Base-by-base conservation (phyloP, 2,797 vertebrate species). In the Pelochelys cantorii region DNA sequence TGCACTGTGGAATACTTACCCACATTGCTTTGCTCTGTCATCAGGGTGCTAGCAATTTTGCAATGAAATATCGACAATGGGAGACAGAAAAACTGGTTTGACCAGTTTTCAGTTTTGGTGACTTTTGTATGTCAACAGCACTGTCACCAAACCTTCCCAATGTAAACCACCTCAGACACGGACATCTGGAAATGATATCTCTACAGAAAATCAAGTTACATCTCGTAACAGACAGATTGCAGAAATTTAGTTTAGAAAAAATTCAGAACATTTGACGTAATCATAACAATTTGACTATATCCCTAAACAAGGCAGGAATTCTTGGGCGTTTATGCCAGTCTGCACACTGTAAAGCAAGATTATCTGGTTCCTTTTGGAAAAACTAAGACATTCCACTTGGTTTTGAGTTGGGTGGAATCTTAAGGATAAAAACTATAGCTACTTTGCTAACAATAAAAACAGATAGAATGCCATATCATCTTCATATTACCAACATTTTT, bases 151-250 rank as follows among this genome's bases (percentile, higher is more conserved):
- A 48, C 42, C 42, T 48, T 48, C 42, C 42, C 42, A 48, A 48
- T 48, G 42, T 48, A 48, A 8, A 48, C 42, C 42, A 8, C 42
- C 42, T 81, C 85, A 31, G 18, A 48, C 0, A 3, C 15, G 52
- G 37, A 52, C 37, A 7, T 0, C 4, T 23, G 15, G 42, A 25
- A 86, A 27, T 11, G 0, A 11, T 11, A 5, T 1, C 13, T 20
- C 42, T 2, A 29, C 18, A 25, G 52, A n/a, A 83, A 75, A 55
- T 12, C n/a, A 62, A 29, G 75, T 86, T 55, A 27, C 48, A 15
- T 5, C 31, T 48, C 42, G 4, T 48, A 48, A 48, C 23, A 77
- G 42, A 1, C 65, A 53, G 17, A 15, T 52, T 0, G 0, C 27
- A 59, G 31, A 84, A 9, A 18, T 18, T 11, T 22, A 71, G 34